Conservation (phyloP, 2,797 vertebrate genomes). For the Ctenochaetus hawaiiensis region DNA sequence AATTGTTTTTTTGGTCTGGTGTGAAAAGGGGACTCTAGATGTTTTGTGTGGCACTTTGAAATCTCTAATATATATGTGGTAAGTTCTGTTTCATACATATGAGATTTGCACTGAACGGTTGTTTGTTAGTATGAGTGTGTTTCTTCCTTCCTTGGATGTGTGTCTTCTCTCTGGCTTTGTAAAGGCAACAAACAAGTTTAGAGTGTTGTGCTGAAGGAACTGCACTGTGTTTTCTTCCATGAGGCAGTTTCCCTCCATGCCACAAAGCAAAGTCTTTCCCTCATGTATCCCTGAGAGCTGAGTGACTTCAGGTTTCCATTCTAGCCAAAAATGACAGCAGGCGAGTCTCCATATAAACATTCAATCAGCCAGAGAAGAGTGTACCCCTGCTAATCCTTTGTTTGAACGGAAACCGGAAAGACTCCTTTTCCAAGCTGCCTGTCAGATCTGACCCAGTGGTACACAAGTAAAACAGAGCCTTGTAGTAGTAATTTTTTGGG, state of each 20-base stretch:
- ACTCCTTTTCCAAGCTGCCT: not conserved
- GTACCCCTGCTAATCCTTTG: not conserved
- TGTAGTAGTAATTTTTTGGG: not conserved
- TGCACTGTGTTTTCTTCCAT: not conserved
- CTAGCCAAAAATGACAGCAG: slow-evolving; percentile 5
- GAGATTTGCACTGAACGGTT: not conserved
- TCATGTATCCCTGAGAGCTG: not conserved
- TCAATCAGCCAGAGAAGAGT: not conserved
- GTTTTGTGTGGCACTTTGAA: not conserved
- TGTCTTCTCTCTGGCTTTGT: not conserved
- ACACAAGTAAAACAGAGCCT: not conserved
- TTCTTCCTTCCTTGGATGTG: not conserved
- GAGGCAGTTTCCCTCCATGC: not conserved
- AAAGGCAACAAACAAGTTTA: not conserved
- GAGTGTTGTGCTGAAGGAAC: not conserved
- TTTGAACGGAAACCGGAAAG: not conserved
- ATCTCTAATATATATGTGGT: not conserved
- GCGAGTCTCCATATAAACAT: not conserved
- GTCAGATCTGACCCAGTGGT: not conserved
- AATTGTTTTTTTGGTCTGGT: too few relatives aligned
- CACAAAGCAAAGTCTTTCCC: not conserved
- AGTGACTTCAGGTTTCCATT: not conserved
- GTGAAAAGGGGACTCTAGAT: not conserved
- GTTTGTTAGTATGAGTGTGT: not conserved
- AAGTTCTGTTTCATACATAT: not conserved